Conservation (phyloP, 1,140 invertebrate species). For the Rhopalosiphum padi region DNA sequence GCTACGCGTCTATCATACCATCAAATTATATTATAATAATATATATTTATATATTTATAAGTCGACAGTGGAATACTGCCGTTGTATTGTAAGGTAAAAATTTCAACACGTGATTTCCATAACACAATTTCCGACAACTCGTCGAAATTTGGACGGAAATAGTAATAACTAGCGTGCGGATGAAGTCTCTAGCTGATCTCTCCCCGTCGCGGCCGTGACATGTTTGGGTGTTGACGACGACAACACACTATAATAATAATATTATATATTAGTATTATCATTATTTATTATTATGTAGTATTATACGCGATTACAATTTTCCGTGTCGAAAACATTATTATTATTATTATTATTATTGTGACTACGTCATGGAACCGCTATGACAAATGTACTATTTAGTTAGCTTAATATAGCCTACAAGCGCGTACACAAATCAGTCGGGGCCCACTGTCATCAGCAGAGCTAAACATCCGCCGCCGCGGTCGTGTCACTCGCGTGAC, state of each 20-base stretch:
- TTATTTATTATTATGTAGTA: not conserved
- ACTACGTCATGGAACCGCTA: not conserved
- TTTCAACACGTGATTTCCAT: not conserved
- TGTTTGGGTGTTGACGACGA: not conserved
- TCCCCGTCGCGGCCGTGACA: not conserved
- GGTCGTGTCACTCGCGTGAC: conserved; percentile 26
- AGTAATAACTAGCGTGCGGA: not conserved
- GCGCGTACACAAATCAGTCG: conserved; percentile 6
- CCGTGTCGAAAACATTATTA: not conserved
- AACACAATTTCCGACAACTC: not conserved
- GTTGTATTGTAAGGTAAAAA: not conserved
- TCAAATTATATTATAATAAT: not conserved
- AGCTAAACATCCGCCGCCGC: conserved; percentile 49
- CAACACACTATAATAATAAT: too few relatives aligned
- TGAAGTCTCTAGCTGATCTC: not conserved
- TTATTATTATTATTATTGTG: not conserved
- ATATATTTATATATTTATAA: not conserved
- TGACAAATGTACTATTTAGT: conserved; percentile 32
- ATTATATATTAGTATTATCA: not conserved
- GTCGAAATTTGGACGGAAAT: not conserved
- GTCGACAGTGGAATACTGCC: not conserved
- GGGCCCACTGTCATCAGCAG: conserved; percentile 45
- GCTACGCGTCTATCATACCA: not conserved
- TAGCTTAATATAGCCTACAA: not conserved
- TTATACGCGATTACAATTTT: not conserved